Conservation (phyloP, 2,797 vertebrate species). For the Pangasius sanitwongsei region DNA sequence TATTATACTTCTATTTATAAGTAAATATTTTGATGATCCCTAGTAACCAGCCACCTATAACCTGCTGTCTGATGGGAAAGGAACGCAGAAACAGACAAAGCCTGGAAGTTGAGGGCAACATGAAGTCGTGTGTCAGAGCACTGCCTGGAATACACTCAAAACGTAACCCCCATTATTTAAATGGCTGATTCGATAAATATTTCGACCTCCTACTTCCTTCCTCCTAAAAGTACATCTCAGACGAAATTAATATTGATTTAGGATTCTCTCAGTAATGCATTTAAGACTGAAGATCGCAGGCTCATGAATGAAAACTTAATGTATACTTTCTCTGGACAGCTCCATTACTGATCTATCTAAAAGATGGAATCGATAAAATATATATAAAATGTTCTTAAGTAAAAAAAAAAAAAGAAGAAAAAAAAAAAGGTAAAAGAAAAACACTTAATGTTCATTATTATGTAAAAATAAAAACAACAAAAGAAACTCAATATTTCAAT, state of each 20-base stretch:
- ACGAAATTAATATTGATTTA: constrained; percentile 14
- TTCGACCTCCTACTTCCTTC: constrained; percentile 27
- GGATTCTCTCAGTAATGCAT: constrained; percentile 1
- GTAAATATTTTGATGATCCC: constrained; percentile 31
- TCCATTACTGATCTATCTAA: background rate
- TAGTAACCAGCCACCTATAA: constrained; percentile 25
- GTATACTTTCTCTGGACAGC: constrained; percentile 14
- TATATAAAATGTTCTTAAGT: background rate
- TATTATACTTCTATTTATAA: background rate
- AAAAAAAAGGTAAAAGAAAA: background rate
- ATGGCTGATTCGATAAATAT: constrained; percentile 36
- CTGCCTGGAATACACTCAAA: constrained; percentile 40
- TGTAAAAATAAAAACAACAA: background rate
- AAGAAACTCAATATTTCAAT: background rate
- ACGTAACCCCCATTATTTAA: constrained; percentile 9
- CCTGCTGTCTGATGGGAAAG: constrained; percentile 28
- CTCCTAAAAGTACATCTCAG: background rate
- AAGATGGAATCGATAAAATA: constrained; percentile 4
- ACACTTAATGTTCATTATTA: background rate
- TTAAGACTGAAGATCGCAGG: background rate
- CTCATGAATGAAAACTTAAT: constrained; percentile 16
- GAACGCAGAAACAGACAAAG: constrained; percentile 40
- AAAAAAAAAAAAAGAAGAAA: background rate
- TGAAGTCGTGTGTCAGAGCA: constrained; percentile 28
- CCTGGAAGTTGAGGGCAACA: constrained; percentile 47